Percentiles rank a stretch among this genome's conserved stretches.
These are phyloP conservation scores for Psittacus erithacus DNA, from an alignment of 2,113 vertebrate species.

Conservation along the genomic window DNA sequence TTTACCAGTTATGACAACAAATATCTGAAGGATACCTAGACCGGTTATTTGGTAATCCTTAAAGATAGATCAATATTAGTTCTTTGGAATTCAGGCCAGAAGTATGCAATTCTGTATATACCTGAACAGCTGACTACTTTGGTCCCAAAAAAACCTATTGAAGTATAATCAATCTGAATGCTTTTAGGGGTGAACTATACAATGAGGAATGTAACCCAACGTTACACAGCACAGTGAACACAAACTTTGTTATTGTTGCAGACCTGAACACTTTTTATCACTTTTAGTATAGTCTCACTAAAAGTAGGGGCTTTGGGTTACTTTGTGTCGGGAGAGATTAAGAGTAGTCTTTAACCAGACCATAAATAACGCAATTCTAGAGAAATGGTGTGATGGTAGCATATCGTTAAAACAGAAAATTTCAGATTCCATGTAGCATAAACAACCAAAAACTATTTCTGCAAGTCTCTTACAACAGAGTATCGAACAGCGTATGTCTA, in stretches of 20 bases:
- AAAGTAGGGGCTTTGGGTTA: neutral
- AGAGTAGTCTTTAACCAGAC: neutral
- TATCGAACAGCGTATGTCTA: neutral
- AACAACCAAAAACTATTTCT: neutral
- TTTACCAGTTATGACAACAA: neutral
- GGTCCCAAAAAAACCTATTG: neutral
- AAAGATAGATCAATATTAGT: neutral
- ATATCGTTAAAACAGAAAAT: neutral
- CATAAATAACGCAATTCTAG: neutral
- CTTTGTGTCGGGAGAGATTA: neutral
- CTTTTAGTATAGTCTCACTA: neutral
- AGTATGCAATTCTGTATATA: neutral
- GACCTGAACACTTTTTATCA: neutral
- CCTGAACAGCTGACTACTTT: neutral
- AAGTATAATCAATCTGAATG: neutral
- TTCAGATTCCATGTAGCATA: neutral
- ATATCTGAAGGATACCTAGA: neutral
- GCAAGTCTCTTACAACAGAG: neutral
- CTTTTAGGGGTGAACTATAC: neutral
- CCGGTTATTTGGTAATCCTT: neutral
- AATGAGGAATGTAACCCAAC: neutral
- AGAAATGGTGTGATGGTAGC: neutral
- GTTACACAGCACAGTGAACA: neutral
- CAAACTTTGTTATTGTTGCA: neutral
- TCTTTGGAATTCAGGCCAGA: neutral